Evolutionary conservation across 2,888 invertebrate species (phyloP), one percentile per base, ranked within the genome.

Genomic region (Hemistola chrysoprasaria): DNA sequence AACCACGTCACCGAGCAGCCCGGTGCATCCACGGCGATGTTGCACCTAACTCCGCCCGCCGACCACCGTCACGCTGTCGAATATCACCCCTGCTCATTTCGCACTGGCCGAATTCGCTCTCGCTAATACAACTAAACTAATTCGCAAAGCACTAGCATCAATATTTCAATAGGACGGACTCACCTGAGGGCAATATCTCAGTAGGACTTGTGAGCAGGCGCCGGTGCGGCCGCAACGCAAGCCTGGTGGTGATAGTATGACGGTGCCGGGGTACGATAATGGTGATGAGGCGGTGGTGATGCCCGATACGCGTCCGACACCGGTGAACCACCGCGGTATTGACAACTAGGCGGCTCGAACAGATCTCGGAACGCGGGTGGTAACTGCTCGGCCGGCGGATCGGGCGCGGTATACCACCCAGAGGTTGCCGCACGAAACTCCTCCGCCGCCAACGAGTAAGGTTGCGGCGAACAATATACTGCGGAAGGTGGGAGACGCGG

Each of bases 201-300:
- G 80, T 88, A 87, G 58, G 87, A 89, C 71, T 90, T 89, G 62
- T 87, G 88, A 34, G 86, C 84, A 32, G 85, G 78, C 32, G 86
- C 73, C 22, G 87, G 85, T 33, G 76, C 86, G 25, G 87, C 86
- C 30, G 90, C 90, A 30, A 91, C 90, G 74, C 92, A 92, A 52
- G 92, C 91, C 69, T 91, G 91, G 58, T 92, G 92, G 55, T 92
- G 91, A 47, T 91, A 86, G 57, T 90, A 85, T 22, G 87, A 76
- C 26, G 86, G 83, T 28, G 84, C 84, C 8, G 87, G 82, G 38
- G 90, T 56, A 63, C 85, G 76, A 65, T 88, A 78, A 75, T 87
- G 83, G 41, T 90, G 86, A 46, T 90, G 85, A 22, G 83, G 82
- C 38, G 86, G 84, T 2, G 90, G 73, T 46, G 85, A 76, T 27